Evolutionary conservation across 2,888 invertebrate species (phyloP).

Genomic region (Zelleria hepariella): DNA sequence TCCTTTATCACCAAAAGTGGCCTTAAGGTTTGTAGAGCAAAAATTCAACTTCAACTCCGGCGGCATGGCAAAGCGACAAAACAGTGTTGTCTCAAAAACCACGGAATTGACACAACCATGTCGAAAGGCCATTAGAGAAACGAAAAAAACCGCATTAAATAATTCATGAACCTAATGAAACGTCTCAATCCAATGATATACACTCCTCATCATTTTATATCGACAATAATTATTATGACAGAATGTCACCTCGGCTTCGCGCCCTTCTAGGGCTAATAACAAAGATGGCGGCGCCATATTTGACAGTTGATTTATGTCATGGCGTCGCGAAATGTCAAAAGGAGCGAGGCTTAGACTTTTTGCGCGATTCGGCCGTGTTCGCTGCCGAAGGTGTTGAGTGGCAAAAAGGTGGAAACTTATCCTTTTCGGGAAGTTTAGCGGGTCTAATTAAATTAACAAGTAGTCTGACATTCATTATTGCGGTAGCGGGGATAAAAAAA

Average conservation of each 20-base stretch:
- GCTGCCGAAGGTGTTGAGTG: not conserved
- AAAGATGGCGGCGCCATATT: not conserved
- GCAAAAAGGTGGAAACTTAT: not conserved
- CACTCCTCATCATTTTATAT: not conserved
- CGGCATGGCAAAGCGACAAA: too few relatives aligned
- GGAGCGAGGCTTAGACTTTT: not conserved
- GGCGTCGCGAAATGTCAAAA: not conserved
- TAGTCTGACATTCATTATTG: too few relatives aligned
- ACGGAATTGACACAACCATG: too few relatives aligned
- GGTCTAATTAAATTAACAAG: not conserved
- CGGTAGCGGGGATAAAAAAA: too few relatives aligned
- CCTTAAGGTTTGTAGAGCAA: too few relatives aligned
- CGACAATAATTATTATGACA: not conserved
- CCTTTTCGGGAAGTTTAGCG: not conserved
- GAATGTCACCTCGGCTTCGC: not conserved
- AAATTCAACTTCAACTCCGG: too few relatives aligned
- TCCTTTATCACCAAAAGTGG: too few relatives aligned
- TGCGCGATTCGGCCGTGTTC: not conserved
- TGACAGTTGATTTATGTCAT: not conserved
- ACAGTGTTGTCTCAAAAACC: too few relatives aligned
- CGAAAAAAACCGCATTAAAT: not conserved
- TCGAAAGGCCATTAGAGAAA: not conserved
- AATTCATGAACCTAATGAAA: not conserved
- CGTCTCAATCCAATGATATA: not conserved
- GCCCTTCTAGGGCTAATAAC: not conserved